These are phyloP conservation scores for Dasyornis broadbenti DNA, from an alignment of 2,113 vertebrate genomes.

Conservation along the genomic window DNA sequence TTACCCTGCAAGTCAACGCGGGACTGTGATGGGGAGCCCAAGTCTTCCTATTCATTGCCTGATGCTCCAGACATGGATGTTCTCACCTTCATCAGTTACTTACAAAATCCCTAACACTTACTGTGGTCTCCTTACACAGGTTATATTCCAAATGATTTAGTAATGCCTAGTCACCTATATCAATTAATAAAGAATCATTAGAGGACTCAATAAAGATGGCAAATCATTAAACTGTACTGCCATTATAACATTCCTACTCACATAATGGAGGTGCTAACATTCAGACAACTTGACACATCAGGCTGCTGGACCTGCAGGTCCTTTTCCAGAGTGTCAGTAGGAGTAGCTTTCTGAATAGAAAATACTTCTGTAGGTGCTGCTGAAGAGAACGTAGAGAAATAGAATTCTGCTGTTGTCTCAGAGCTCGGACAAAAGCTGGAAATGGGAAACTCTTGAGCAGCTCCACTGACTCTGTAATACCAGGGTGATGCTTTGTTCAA, in stretches of 20 bases:
- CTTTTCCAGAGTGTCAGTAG: not conserved
- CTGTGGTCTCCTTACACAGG: not conserved
- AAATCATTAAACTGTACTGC: not conserved
- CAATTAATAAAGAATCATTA: not conserved
- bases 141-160: not conserved
- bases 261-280: not conserved
- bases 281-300: not conserved
- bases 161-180: not conserved
- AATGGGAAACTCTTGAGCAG: not conserved
- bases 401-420: not conserved
- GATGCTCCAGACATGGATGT: not conserved
- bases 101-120: not conserved
- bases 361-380: not conserved
- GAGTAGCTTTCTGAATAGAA: not conserved
- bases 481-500: not conserved
- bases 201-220: not conserved
- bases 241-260: not conserved
- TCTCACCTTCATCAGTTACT: not conserved
- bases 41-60: not conserved
- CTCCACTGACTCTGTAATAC: not conserved
- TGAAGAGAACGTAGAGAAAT: not conserved
- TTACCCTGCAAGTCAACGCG: not conserved
- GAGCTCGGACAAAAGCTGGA: not conserved
- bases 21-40: not conserved
- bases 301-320: not conserved